phyloP scores from a whole-genome alignment of 92 coral and sea anemone species.

The Isaurus tuberculatus region DNA sequence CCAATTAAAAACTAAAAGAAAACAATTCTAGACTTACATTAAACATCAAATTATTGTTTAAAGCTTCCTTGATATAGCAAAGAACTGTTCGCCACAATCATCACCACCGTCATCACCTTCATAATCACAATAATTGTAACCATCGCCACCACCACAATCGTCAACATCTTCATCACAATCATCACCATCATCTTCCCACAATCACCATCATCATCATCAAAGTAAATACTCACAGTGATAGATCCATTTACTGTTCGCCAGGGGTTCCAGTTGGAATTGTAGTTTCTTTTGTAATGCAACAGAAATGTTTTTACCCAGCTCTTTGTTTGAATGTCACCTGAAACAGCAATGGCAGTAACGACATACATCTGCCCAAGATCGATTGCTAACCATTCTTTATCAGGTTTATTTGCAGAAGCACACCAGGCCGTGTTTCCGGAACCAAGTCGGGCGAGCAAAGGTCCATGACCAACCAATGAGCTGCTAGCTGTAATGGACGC shows the following conservation, averaged over 20 bases:
- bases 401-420: neutral
- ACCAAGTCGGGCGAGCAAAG: slow-evolving; percentile 27
- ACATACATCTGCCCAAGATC: neutral
- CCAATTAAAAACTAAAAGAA: too few species aligned
- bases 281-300: neutral
- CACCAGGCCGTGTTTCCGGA: slow-evolving; percentile 38
- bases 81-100: too few species aligned
- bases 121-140: too few species aligned
- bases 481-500: slow-evolving; percentile 32
- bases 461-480: slow-evolving; percentile 28
- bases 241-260: neutral
- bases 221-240: neutral
- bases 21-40: too few species aligned
- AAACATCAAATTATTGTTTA: too few species aligned
- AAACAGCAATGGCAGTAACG: slow-evolving; percentile 13
- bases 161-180: too few species aligned
- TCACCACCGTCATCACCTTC: too few species aligned
- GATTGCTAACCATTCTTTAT: neutral
- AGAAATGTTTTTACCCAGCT: neutral
- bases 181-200: too few species aligned
- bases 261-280: neutral
- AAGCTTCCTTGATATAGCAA: too few species aligned
- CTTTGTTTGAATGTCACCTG: slow-evolving; percentile 13
- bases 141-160: too few species aligned
- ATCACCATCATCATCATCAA: too few species aligned